These are phyloP conservation scores for Oostethus manadensis DNA, from an alignment of 2,113 vertebrate genomes.

Conservation along the genomic window DNA sequence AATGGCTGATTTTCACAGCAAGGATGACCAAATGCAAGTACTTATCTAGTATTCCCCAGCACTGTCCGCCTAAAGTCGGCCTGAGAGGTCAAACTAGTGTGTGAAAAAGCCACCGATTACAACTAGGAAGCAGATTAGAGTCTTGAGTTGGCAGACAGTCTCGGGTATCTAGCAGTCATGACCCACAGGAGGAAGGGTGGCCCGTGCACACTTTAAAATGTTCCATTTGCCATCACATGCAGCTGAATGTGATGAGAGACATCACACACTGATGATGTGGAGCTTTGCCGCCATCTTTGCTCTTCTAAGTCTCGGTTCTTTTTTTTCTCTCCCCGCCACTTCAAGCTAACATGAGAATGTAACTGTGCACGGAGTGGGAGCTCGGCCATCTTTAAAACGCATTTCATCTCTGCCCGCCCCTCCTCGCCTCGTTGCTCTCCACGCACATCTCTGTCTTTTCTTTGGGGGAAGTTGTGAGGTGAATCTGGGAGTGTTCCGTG, in stretches of 20 bases:
- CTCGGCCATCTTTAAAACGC: slow-evolving; percentile 61
- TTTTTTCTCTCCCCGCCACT: slow-evolving; percentile 24
- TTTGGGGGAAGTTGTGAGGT: slow-evolving; percentile 29
- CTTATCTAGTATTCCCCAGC: no score
- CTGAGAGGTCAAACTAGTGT: no score
- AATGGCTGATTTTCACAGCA: slow-evolving; percentile 28
- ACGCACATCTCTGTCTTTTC: slow-evolving; percentile 15
- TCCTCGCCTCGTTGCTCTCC: slow-evolving; percentile 25
- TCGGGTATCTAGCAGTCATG: no score
- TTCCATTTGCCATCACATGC: no score
- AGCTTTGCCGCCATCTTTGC: slow-evolving; percentile 60
- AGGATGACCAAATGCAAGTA: slow-evolving; percentile 3
- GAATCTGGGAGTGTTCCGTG: slow-evolving; percentile 36
- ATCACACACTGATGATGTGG: slow-evolving; percentile 57
- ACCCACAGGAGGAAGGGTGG: no score
- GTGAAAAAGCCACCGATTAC: no score
- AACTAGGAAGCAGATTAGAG: no score
- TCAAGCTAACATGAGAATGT: slow-evolving; percentile 49
- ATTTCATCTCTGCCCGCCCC: slow-evolving; percentile 41
- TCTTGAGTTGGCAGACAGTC: no score
- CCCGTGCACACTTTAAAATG: no score
- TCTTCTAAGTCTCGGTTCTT: slow-evolving; percentile 38
- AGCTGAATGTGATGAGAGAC: no score
- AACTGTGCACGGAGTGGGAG: slow-evolving; percentile 50
- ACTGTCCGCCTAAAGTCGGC: no score